phyloP scores from a whole-genome alignment of 92 coral and sea anemone species.

The Parazoanthus darwini region DNA sequence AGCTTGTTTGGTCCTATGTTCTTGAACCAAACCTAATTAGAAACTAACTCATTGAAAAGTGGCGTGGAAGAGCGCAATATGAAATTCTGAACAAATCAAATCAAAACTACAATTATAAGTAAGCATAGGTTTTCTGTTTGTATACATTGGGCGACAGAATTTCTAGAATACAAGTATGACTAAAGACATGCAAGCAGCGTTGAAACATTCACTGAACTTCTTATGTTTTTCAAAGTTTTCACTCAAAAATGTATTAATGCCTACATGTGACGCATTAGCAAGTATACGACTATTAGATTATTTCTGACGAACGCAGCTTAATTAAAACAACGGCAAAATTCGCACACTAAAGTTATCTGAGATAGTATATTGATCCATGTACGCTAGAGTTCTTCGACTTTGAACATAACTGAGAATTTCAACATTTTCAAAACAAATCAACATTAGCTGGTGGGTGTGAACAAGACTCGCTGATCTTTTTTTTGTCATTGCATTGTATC shows the following conservation, averaged over 20 bases:
- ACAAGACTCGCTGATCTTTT: background rate
- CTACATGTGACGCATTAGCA: constrained; percentile 5
- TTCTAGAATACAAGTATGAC: background rate
- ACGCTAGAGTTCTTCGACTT: background rate
- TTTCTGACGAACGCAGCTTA: background rate
- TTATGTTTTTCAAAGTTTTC: background rate
- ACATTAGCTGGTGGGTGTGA: constrained; percentile 11
- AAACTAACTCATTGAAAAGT: background rate
- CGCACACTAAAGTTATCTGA: background rate
- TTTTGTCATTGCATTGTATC: background rate
- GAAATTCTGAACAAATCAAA: background rate
- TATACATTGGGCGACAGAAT: background rate
- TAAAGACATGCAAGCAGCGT: background rate
- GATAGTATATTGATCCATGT: constrained; percentile 10
- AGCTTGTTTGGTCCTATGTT: background rate
- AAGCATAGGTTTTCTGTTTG: background rate
- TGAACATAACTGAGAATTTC: background rate
- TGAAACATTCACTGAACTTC: background rate
- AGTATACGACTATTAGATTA: background rate
- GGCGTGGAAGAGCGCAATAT: background rate
- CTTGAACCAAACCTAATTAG: background rate
- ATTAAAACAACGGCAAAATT: constrained; percentile 30
- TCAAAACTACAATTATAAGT: background rate
- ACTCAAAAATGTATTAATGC: background rate
- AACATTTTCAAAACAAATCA: background rate